Percentiles rank a stretch among this genome's conserved stretches.
Conservation (phyloP, 2,888 invertebrate genomes). For the Bimastos eiseni region DNA sequence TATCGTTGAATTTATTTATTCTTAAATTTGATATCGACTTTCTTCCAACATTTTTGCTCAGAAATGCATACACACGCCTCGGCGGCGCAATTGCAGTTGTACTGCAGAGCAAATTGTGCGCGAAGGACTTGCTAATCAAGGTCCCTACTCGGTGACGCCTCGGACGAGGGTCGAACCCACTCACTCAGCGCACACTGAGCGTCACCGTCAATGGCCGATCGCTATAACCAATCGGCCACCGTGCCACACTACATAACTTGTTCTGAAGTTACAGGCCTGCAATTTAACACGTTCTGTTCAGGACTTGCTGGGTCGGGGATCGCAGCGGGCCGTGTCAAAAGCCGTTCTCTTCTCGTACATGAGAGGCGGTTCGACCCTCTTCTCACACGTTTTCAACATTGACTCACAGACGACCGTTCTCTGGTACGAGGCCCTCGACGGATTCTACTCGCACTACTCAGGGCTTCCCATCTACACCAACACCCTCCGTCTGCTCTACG, state of each 20-base stretch:
- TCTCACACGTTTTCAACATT: conserved; percentile 29
- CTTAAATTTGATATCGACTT: too few species aligned
- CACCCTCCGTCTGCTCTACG: background rate
- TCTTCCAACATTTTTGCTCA: too few species aligned
- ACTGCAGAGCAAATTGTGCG: too few species aligned
- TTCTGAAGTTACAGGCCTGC: background rate
- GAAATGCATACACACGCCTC: too few species aligned
- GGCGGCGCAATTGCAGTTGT: too few species aligned
- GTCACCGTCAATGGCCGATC: too few species aligned
- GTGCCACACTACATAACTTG: background rate
- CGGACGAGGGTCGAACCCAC: too few species aligned
- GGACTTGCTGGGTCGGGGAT: background rate
- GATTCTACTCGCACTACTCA: background rate
- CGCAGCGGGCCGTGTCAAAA: background rate
- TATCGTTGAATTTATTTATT: too few species aligned
- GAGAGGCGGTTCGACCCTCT: conserved; percentile 31
- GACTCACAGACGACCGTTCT: conserved; percentile 19
- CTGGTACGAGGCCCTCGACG: conserved; percentile 30
- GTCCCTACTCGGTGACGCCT: too few species aligned
- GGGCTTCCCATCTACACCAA: conserved; percentile 14
- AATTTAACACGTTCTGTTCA: background rate
- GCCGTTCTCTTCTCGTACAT: conserved; percentile 29
- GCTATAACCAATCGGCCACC: too few species aligned
- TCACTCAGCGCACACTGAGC: too few species aligned
- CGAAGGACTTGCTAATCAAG: too few species aligned